These are phyloP conservation scores for Ephydatia muelleri DNA, from an alignment of 37 sponge, comb jelly and placozoan genomes.

Conservation along the genomic window DNA sequence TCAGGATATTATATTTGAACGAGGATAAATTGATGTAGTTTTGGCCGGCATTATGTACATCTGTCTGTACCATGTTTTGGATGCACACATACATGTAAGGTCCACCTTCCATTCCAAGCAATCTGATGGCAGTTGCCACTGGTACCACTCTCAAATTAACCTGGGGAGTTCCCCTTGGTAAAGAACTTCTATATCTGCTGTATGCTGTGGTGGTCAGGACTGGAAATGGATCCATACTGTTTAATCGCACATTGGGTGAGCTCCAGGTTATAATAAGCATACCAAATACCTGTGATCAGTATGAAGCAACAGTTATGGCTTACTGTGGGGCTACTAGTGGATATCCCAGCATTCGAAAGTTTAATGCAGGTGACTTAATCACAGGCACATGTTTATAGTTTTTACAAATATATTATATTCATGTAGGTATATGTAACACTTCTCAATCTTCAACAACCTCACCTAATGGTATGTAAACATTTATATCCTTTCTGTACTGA, in stretches of 20 bases:
- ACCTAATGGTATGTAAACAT: too few relatives aligned
- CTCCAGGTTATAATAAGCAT: neutral
- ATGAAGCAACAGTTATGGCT: neutral
- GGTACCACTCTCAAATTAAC: neutral
- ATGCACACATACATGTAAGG: neutral
- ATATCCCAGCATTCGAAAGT: neutral
- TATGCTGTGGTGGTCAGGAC: neutral
- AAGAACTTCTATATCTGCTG: neutral
- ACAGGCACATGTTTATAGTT: too few relatives aligned
- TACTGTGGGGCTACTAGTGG: neutral
- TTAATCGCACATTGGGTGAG: neutral
- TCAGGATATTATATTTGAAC: too few relatives aligned
- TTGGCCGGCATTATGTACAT: too few relatives aligned
- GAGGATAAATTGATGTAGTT: too few relatives aligned
- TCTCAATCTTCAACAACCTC: too few relatives aligned
- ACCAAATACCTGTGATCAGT: neutral
- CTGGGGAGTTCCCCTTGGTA: neutral
- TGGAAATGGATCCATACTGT: neutral
- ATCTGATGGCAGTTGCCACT: neutral
- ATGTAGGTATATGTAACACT: too few relatives aligned
- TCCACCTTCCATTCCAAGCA: neutral
- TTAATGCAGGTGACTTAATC: neutral
- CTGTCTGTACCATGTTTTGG: too few relatives aligned
- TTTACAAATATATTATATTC: too few relatives aligned
- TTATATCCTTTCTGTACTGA: too few relatives aligned